Evolutionary conservation across 2,888 invertebrate species (phyloP).

Genomic region (Lissocephala sabroskyi): DNA sequence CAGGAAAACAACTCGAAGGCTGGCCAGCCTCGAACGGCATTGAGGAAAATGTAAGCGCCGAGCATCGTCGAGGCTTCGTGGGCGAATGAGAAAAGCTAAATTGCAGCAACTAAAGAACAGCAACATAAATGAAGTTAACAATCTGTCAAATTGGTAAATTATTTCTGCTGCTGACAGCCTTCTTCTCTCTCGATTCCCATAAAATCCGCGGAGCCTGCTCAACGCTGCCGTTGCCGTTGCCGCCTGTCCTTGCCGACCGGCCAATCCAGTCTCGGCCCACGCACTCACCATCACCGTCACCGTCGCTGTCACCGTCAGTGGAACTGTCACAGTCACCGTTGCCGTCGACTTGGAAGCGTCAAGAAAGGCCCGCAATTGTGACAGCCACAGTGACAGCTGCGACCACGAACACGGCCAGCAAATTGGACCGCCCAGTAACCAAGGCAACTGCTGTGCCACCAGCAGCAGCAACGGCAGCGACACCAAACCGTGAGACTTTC

Average conservation of each 20-base stretch:
- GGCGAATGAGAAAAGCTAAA: neutral
- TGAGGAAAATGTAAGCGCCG: too few relatives aligned
- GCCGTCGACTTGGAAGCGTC: slow-evolving; percentile 21
- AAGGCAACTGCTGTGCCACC: slow-evolving; percentile 19
- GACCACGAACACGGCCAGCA: too few relatives aligned
- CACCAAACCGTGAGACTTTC: slow-evolving; percentile 11
- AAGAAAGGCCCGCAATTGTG: slow-evolving; percentile 2
- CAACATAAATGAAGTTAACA: slow-evolving; percentile 72
- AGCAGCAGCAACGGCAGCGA: slow-evolving; percentile 11
- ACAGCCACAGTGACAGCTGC: slow-evolving; percentile 6
- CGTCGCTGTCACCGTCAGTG: slow-evolving; percentile 22
- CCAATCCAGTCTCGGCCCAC: too few relatives aligned
- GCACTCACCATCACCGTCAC: too few relatives aligned
- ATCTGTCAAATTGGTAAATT: slow-evolving; percentile 71
- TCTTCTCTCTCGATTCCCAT: slow-evolving; percentile 67
- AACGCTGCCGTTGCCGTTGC: neutral
- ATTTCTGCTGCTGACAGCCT: slow-evolving; percentile 73
- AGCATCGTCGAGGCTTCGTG: too few relatives aligned
- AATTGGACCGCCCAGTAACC: slow-evolving; percentile 22
- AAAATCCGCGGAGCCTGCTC: slow-evolving; percentile 32
- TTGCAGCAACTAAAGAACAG: slow-evolving; percentile 23
- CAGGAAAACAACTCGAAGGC: too few relatives aligned
- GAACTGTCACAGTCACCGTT: slow-evolving; percentile 3
- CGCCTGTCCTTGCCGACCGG: neutral
- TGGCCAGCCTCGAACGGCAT: too few relatives aligned